Base-by-base conservation (phyloP, 1,140 invertebrate species). In the Subanguina moxae region DNA sequence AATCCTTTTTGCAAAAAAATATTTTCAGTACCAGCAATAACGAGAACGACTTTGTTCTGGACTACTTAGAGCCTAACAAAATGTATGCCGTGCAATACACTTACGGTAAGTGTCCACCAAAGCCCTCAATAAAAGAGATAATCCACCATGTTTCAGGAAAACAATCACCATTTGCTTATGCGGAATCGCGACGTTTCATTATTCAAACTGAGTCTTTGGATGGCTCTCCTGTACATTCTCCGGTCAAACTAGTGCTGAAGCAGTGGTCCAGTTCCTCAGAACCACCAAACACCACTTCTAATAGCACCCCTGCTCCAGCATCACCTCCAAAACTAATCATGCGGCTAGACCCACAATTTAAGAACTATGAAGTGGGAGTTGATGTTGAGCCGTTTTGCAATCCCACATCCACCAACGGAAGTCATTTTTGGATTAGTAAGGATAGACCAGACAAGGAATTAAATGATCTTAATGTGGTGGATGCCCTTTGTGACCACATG, bases 1-100 rank as follows among this genome's bases (percentile, higher is more conserved):
- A n/a, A n/a, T 52, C 23, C n/a, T 52, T 21, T 52, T 52, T 52
- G n/a, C 3, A 52, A 52, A 25, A 3, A 7, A 52, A 7, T 7
- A 11, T 58, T 57, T 75, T 65, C 27, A 78, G 73, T 27, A 76
- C 74, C 1, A 42, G 66, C 19, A 46, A 76, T 15, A 68, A 67
- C 61, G 28, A 62, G 23, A 73, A 67, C 17, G 42, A 64, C 15
- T 81, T 73, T 32, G 65, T 76, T 57, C 48, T 81, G 28, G 61
- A 76, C 1, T 46, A 71, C 21, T 57, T 80, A 32, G 71, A 77
- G 45, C 64, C 78, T 9, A 62, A 68, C 13, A 67, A 67, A 11
- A 67, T 74, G 25, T 80, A 80, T 63, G 79, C 80, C 1, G 76
- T 82, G 1, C 68, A 68, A 46, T 80, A 80, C 67, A 75, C 73